Base-by-base conservation (phyloP, 1,140 invertebrate species). In the Pseudoatta argentina region DNA sequence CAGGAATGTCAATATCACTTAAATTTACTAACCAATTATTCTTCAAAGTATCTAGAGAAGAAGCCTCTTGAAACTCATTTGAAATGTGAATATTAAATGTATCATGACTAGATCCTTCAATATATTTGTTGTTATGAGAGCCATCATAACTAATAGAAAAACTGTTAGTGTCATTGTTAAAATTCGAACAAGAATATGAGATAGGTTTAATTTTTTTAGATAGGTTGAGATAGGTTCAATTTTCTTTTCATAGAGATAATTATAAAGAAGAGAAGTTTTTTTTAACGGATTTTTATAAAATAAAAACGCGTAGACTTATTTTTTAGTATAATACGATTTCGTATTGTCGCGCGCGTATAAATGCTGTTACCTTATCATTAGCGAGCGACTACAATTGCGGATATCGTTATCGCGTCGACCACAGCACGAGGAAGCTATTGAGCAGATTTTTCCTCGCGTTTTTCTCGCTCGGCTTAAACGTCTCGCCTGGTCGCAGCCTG, bases 391-490 rank as follows among this genome's bases (percentile, higher is more conserved):
- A 69, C 66, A 21, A 67, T n/a, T 73, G 61, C 55, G 85, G 63
- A 83, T 73, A 61, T 89, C 79, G 88, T 90, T 89, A 90, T 90
- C 88, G 73, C 69, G 63, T 63, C 59, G 86, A 27, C 44, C 34
- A 51, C 16, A 71, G 34, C 24, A 64, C 39, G 72, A 63, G 27
- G 48, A 55, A 63, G 89, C 69, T 75, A 91, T 90, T 59, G 87
- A 85, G 63, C 89, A 90, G 88, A 90, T 90, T 90, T 88, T 81
- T 77, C 78, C 61, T 78, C 88, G 64, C 85, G 75, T 61, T 64
- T 81, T 89, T 86, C 55, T 73, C 55, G 66, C 82, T 78, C 61
- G 78, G 51, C 66, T 85, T 71, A 76, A 72, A 76, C 72, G 81
- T 75, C 72, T 66, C 78, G 73, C 48, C 59, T 34, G 79, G 79